A percentile compares a stretch with the other conserved stretches of the same genome.
phyloP scores from a whole-genome alignment of 2,797 vertebrate species.

The Vultur gryphus region DNA sequence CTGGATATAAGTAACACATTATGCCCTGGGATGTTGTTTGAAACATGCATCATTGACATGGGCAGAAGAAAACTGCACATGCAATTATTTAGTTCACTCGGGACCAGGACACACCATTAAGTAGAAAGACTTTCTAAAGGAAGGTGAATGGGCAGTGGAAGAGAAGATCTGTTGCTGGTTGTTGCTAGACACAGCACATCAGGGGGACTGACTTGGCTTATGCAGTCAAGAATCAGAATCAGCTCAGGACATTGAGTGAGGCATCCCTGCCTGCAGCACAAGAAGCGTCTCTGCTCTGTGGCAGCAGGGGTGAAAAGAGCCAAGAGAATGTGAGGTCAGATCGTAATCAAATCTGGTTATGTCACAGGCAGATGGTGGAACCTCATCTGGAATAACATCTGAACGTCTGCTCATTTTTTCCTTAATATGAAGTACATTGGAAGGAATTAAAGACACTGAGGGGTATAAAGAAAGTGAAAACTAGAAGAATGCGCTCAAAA shows the following conservation, averaged over 20 bases:
- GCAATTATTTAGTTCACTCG: background rate
- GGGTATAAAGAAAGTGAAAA: background rate
- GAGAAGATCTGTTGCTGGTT: background rate
- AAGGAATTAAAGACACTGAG: background rate
- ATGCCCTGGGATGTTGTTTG: background rate
- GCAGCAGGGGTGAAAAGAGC: background rate
- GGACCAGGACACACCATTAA: background rate
- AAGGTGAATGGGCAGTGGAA: background rate
- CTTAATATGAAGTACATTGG: background rate
- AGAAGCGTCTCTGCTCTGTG: background rate
- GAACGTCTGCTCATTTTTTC: background rate
- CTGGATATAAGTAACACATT: background rate
- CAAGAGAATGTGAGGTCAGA: background rate
- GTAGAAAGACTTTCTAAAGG: background rate
- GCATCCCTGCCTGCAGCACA: background rate
- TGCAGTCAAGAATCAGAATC: background rate
- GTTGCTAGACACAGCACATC: background rate
- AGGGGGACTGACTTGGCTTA: background rate
- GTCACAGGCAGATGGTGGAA: background rate
- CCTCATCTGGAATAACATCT: background rate
- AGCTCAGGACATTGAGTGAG: fast-evolving
- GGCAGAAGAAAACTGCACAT: background rate
- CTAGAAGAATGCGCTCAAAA: background rate
- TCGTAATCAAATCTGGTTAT: background rate
- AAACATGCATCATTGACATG: background rate